Base-by-base conservation (phyloP, 2,113 vertebrate species). In the Austrofundulus limnaeus region DNA sequence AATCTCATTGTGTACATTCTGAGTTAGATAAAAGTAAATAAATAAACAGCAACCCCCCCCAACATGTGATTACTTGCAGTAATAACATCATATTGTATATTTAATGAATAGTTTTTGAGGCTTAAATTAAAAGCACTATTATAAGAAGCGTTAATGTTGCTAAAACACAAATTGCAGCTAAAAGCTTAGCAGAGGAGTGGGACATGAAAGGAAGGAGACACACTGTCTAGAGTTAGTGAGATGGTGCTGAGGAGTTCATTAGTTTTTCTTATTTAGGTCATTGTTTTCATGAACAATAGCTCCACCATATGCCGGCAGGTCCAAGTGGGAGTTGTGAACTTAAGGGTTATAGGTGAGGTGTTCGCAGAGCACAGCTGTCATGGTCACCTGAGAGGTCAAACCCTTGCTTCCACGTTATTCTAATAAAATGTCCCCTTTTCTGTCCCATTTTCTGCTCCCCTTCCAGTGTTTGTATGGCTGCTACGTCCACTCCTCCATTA, bases 401-500 rank as follows among this genome's bases (percentile, higher is more conserved):
- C 38, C 67, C 42, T 61, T 81, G 47, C 58, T 38, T 77, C 11
- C 21, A 39, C 41, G 61, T 39, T 57, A 21, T 78, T 54, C 50
- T 66, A 54, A 23, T 77, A 9, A 77, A 73, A 72, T 45, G 34
- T 61, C 25, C 53, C 71, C 58, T 84, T n/a, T 52, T 81, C 65
- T 78, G 31, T 62, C 46, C 71, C n/a, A 38, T 25, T 78, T 38
- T 81, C 41, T 72, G 14, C 0, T 45, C 87, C 85, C 71, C 86
- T 77, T 87, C 49, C 72, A 98, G 96, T 98, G 96, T 94, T 91
- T 98, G 85, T 98, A 98, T 53, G 96, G 96, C 92, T 98, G 96
- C 91, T 98, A 98, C 55, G 96, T 98, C 79, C 96, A 98, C 91
- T 98, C 96, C 87, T 98, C 96, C 90, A 98, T 98, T 93, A 98